Conservation (phyloP, 2,797 vertebrate genomes). For the Lindbergichthys nudifrons region DNA sequence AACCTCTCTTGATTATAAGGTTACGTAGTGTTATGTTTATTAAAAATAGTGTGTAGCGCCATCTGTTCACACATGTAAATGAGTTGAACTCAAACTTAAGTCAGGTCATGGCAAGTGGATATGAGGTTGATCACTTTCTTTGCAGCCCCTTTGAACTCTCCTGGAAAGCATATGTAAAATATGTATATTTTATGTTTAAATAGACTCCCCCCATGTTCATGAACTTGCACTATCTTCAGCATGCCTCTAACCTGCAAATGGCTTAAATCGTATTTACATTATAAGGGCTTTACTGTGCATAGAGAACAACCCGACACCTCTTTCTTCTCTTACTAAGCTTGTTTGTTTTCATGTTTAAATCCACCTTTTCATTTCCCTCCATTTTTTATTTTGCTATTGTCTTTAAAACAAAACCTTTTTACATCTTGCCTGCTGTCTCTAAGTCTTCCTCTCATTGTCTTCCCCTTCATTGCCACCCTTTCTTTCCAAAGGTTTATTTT, state of each 20-base stretch:
- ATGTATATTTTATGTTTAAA: slow-evolving; percentile 8
- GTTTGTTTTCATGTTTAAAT: slow-evolving; percentile 40
- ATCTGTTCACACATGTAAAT: not conserved
- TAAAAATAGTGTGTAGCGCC: not conserved
- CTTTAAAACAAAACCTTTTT: slow-evolving; percentile 33
- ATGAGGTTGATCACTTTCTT: not conserved
- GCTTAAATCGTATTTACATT: slow-evolving; percentile 19
- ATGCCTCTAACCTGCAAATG: slow-evolving; percentile 11
- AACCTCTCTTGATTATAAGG: not conserved
- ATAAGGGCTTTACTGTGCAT: slow-evolving; percentile 3
- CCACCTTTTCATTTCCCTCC: slow-evolving; percentile 35
- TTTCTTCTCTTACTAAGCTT: not conserved
- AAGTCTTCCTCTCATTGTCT: slow-evolving; percentile 32
- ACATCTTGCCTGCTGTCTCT: slow-evolving; percentile 8
- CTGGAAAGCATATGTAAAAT: not conserved
- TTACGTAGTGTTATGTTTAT: not conserved
- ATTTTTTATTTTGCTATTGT: slow-evolving; percentile 23
- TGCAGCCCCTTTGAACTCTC: not conserved
- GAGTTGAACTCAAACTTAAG: not conserved
- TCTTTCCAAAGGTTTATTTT: slow-evolving; percentile 43
- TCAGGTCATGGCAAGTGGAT: not conserved
- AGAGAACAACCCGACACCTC: not conserved
- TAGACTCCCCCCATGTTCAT: not conserved
- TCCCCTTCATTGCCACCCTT: slow-evolving; percentile 22
- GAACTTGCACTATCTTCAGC: not conserved